These are phyloP conservation scores for Australoheros facetus DNA, from an alignment of 2,797 vertebrate species.

Conservation along the genomic window DNA sequence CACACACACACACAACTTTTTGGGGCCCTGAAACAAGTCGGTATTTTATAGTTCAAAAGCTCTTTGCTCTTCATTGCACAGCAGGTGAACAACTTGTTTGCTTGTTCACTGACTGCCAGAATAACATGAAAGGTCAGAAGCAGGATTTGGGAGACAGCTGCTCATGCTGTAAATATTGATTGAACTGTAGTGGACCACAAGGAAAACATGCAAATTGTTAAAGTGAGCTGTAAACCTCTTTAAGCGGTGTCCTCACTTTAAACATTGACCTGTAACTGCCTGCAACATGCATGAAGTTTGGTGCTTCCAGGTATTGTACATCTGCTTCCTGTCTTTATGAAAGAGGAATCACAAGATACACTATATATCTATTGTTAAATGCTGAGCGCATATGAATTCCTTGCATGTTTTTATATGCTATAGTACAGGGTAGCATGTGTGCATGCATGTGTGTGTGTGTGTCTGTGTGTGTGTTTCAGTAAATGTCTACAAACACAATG, in stretches of 20 bases:
- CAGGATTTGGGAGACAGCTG: conserved; percentile 60
- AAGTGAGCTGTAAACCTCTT: conserved; percentile 53
- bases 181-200: conserved; percentile 49
- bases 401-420: conserved; percentile 19
- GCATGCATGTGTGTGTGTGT: conserved; percentile 4
- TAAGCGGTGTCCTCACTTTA: conserved; percentile 62
- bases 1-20: background rate
- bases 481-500: conserved; percentile 60
- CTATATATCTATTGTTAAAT: conserved; percentile 52
- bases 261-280: conserved; percentile 63
- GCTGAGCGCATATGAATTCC: conserved; percentile 49
- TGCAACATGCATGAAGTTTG: conserved; percentile 36
- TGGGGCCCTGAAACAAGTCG: background rate
- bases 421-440: background rate
- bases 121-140: conserved; percentile 58
- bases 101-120: conserved; percentile 29
- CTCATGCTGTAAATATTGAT: conserved; percentile 71
- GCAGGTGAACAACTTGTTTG: conserved; percentile 32
- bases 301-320: conserved; percentile 72
- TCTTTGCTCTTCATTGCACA: background rate
- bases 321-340: conserved; percentile 65
- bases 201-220: conserved; percentile 65
- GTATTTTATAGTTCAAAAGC: conserved; percentile 2
- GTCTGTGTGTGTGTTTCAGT: conserved; percentile 41
- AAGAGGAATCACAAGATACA: conserved; percentile 52